These are phyloP conservation scores for Anthoptus insignis DNA, from an alignment of 2,888 invertebrate genomes.

Conservation along the genomic window DNA sequence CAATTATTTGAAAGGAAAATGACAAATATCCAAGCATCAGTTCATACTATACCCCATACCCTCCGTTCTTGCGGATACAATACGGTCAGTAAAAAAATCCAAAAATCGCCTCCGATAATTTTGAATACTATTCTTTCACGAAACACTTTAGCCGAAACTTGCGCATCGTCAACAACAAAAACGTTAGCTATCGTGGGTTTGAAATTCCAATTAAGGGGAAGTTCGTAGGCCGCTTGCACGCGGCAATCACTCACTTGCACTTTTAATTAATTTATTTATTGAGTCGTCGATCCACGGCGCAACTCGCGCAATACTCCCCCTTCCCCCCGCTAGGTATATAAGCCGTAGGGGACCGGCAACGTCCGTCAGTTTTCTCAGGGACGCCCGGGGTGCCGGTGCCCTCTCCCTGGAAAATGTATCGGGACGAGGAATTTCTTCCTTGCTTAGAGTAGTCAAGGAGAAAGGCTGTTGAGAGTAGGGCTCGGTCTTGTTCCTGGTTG, in stretches of 20 bases:
- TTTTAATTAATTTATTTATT: constrained; percentile 88
- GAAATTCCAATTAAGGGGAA: constrained; percentile 82
- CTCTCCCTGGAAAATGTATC: constrained; percentile 67
- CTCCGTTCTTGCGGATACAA: no score
- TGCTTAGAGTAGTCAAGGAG: constrained; percentile 65
- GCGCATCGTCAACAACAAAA: constrained; percentile 55
- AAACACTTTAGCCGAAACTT: not conserved
- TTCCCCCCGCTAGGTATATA: constrained; percentile 73
- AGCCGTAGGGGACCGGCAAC: constrained; percentile 67
- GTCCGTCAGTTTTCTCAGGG: constrained; percentile 83
- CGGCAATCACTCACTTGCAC: constrained; percentile 86
- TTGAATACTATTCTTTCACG: no score
- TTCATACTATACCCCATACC: no score
- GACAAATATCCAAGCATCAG: no score
- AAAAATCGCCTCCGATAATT: no score
- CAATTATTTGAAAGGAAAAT: no score
- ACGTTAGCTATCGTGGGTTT: constrained; percentile 60
- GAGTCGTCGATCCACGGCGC: constrained; percentile 85
- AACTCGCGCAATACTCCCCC: constrained; percentile 82
- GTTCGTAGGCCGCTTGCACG: constrained; percentile 77
- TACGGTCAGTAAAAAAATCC: no score
- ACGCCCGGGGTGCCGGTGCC: constrained; percentile 70
- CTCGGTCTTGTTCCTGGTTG: constrained; percentile 54
- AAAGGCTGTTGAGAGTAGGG: constrained; percentile 67
- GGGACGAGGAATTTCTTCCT: constrained; percentile 71